Evolutionary conservation across 1,140 invertebrate species (phyloP).

Genomic region (Tetramorium parvispinum): DNA sequence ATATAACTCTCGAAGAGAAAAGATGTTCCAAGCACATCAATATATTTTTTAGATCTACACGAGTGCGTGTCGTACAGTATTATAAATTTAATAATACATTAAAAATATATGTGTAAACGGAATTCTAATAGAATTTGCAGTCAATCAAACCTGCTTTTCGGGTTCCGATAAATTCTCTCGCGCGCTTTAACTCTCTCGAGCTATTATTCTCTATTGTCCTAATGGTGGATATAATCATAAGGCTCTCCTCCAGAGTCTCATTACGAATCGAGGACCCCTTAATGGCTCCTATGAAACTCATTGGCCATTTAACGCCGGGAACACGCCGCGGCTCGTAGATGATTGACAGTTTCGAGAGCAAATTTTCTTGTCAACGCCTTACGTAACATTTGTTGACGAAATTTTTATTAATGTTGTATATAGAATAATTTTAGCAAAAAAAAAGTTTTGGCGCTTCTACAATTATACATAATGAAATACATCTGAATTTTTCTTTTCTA

Average conservation of each 20-base stretch:
- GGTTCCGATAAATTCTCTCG: slow-evolving; percentile 60
- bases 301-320: slow-evolving; percentile 80
- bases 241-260: slow-evolving; percentile 81
- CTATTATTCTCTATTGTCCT: slow-evolving; percentile 80
- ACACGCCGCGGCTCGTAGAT: slow-evolving; percentile 66
- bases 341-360: slow-evolving; percentile 76
- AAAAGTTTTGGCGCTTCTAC: not conserved
- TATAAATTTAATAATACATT: not conserved
- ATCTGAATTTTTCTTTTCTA: not conserved
- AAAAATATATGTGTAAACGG: not conserved
- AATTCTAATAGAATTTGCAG: slow-evolving; percentile 9
- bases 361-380: slow-evolving; percentile 74
- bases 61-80: not conserved
- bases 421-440: not conserved
- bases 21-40: not conserved
- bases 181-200: slow-evolving; percentile 26
- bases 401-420: not conserved
- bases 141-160: slow-evolving; percentile 27
- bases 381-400: slow-evolving; percentile 17
- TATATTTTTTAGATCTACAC: not conserved
- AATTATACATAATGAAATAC: not conserved
- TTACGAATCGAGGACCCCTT: slow-evolving; percentile 80
- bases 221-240: slow-evolving; percentile 83
- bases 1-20: not conserved
- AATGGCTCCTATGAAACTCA: slow-evolving; percentile 77